Evolutionary conservation across 2,888 invertebrate species (phyloP), one percentile per base, ranked within the genome.

Genomic region (Conchocele bisecta): DNA sequence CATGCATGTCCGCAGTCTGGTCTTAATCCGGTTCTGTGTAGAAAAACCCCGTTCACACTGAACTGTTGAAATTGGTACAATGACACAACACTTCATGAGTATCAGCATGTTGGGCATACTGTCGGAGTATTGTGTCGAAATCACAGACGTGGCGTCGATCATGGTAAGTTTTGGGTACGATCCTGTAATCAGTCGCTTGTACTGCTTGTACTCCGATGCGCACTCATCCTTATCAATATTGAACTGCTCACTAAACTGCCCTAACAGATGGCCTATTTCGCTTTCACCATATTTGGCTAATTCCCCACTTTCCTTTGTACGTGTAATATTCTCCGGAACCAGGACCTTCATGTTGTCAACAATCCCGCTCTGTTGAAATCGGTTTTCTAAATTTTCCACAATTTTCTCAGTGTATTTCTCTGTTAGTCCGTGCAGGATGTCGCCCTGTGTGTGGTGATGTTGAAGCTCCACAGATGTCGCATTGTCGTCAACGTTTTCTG

Each of bases 31-130:
- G 28, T 70, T 64, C 31, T 58, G 63, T 6, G 64, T 64, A 20
- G 41, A 58, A 29, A 64, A 64, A 15, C 58, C 64, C 41, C 69
- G 39, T 26, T 63, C 69, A 57, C 69, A 69, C 13, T 41, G 48
- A 13, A 51, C 61, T 42, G 50, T 56, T 24, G 24, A 44, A 13
- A 67, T 29, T 20, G 60, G 68, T 28, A 68, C 22, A 20, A 68
- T 31, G 11, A 54, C 17, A 39, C 46, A 60, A 22, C 54, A 56
- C 22, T 68, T 28, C 11, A 68, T 29, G 3, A 68, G 31, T 17
- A 41, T 60, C 5, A 29, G n/a, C 15, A 68, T 28, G 22, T 68
- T 61, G 29, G 68, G 68, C 44, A 68, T 7, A 29, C 50, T 33
- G n/a, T 60, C 54, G 33, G n/a, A n/a, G 44, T 67, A 59, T 29